Percentiles rank a stretch among this genome's conserved stretches.
Conservation (phyloP, 2,797 vertebrate genomes). For the Hybognathus amarus region DNA sequence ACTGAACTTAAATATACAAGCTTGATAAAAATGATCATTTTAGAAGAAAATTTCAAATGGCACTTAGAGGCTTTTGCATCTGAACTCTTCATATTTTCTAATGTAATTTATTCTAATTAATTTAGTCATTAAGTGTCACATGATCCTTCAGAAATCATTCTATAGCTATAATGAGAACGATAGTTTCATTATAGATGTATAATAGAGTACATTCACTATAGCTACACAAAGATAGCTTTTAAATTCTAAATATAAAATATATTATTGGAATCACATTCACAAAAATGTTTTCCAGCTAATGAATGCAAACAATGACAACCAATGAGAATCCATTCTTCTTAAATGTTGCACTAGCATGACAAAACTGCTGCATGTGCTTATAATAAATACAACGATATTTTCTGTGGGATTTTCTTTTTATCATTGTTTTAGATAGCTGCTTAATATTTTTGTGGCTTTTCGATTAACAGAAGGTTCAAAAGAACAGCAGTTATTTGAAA, state of each 20-base stretch:
- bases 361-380: no score
- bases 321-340: not conserved
- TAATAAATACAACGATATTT: not conserved
- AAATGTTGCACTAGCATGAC: not conserved
- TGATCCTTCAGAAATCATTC: not conserved
- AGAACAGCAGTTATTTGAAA: not conserved
- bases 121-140: not conserved
- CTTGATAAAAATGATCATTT: no score
- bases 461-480: not conserved
- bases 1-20: no score
- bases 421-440: not conserved
- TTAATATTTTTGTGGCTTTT: not conserved
- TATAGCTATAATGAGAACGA: not conserved
- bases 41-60: no score
- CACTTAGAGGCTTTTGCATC: no score
- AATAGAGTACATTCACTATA: no score
- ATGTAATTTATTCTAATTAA: not conserved
- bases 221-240: not conserved
- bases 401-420: not conserved
- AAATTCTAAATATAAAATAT: not conserved
- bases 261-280: not conserved
- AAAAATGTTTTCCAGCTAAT: not conserved
- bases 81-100: no score
- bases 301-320: not conserved
- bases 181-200: not conserved